Evolutionary conservation across 2,888 invertebrate species (phyloP).

Genomic region (Cloeon dipterum): DNA sequence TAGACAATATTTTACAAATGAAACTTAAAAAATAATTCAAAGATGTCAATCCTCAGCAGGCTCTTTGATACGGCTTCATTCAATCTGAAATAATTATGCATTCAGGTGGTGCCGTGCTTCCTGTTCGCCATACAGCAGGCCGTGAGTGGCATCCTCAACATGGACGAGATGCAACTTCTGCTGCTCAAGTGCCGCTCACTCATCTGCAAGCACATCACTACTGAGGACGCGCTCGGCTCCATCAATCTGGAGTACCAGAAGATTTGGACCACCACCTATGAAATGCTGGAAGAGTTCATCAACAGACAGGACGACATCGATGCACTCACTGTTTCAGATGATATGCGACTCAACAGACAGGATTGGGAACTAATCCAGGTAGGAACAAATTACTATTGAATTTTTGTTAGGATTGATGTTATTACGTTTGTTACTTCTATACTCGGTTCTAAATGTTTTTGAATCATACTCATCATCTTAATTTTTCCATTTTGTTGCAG

Average conservation of each 20-base stretch:
- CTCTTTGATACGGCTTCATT: no score
- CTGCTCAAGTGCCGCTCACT: neutral
- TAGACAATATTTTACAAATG: no score
- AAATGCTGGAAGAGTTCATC: slow-evolving; percentile 17
- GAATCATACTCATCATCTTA: no score
- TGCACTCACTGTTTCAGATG: neutral
- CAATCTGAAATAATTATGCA: no score
- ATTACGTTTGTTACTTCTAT: no score
- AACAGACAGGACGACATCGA: neutral
- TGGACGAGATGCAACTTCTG: neutral
- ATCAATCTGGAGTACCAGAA: slow-evolving; percentile 15
- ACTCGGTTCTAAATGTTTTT: no score
- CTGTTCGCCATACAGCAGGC: neutral
- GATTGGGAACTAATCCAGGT: no score
- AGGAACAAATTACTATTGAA: neutral
- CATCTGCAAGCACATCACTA: neutral
- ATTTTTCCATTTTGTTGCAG: no score
- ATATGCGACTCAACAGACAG: neutral
- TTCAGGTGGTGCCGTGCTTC: neutral
- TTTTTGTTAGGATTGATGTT: neutral
- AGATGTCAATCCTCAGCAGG: no score
- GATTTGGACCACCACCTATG: slow-evolving; percentile 23
- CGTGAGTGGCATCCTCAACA: neutral
- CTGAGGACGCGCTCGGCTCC: neutral
- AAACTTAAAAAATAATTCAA: no score